phyloP scores from a whole-genome alignment of 2,797 vertebrate genomes.

The Lithobates pipiens region DNA sequence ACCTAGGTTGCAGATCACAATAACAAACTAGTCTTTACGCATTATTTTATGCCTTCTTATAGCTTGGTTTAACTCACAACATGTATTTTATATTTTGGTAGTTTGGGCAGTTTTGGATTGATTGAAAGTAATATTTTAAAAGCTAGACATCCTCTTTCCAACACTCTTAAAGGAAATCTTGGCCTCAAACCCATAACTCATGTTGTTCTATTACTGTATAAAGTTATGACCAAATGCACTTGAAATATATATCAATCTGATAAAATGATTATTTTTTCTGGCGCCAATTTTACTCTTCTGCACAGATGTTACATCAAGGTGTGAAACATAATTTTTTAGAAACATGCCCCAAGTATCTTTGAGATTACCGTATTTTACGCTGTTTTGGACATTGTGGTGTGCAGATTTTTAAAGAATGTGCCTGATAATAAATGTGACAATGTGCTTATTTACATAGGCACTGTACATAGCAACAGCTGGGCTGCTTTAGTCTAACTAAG shows the following conservation, averaged over 20 bases:
- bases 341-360: not conserved
- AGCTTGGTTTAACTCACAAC: no score
- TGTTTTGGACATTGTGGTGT: not conserved
- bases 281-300: not conserved
- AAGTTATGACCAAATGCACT: not conserved
- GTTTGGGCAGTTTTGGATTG: no score
- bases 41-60: no score
- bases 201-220: not conserved
- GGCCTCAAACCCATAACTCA: not conserved
- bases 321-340: not conserved
- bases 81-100: no score
- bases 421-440: constrained; percentile 12
- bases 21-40: no score
- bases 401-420: constrained; percentile 5
- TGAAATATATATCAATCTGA: constrained; percentile 5
- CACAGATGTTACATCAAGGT: not conserved
- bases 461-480: constrained; percentile 15
- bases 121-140: no score
- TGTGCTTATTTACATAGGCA: constrained; percentile 1
- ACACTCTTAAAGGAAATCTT: not conserved
- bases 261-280: constrained; percentile 2
- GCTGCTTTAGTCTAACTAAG: not conserved
- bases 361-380: not conserved
- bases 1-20: no score
- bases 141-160: no score